Evolutionary conservation across 2,113 vertebrate genomes (phyloP).

Genomic region (Arothron firmamentum): DNA sequence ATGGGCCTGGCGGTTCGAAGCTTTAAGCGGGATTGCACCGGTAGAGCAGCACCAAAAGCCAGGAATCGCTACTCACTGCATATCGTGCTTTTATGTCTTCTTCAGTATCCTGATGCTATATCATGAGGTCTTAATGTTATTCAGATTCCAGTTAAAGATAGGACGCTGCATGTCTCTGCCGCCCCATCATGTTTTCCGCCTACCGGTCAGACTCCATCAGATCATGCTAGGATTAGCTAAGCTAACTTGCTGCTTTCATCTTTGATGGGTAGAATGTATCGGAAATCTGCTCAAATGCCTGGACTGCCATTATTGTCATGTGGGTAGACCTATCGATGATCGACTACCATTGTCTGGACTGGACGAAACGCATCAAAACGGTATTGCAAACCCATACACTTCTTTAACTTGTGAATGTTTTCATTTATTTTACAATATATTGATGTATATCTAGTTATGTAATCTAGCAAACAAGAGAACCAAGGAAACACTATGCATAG

Average conservation of each 20-base stretch:
- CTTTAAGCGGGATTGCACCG: conserved; percentile 34
- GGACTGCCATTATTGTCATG: background rate
- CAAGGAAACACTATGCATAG: too few species aligned
- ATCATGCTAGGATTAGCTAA: conserved; percentile 6
- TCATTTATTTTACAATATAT: too few species aligned
- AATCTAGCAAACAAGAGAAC: too few species aligned
- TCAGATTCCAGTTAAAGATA: conserved; percentile 6
- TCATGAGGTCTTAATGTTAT: background rate
- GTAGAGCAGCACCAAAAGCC: rapidly evolving
- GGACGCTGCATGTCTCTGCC: background rate
- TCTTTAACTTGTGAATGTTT: too few species aligned
- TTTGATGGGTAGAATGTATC: background rate
- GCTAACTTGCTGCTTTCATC: conserved; percentile 16
- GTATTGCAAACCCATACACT: too few species aligned
- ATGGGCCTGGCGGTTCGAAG: conserved; percentile 17
- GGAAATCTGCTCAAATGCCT: conserved; percentile 10
- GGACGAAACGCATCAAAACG: too few species aligned
- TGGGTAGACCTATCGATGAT: too few species aligned
- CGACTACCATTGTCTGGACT: too few species aligned
- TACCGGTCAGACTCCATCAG: conserved; percentile 28
- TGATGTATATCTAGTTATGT: too few species aligned
- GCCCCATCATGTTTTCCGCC: conserved; percentile 34
- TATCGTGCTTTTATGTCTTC: conserved; percentile 33
- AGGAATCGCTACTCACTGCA: conserved; percentile 63
- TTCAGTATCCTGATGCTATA: background rate